These are phyloP conservation scores for Platanista minor DNA, from an alignment of 2,113 vertebrate genomes.

Conservation along the genomic window DNA sequence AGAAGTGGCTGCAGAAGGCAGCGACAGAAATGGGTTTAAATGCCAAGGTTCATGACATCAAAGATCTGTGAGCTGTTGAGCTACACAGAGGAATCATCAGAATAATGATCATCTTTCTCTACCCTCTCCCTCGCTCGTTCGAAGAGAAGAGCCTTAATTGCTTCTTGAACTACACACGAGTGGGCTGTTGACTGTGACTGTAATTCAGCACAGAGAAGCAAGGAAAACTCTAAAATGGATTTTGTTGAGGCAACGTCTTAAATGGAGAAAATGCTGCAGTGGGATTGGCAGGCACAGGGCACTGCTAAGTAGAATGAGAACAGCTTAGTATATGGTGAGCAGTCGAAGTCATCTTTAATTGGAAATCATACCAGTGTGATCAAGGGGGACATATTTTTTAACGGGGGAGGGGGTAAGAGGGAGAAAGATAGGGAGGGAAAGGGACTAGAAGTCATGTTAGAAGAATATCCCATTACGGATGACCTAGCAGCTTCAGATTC, in stretches of 20 bases:
- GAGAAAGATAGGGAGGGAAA: background rate
- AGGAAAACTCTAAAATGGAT: slow-evolving; percentile 44
- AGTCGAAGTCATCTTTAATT: background rate
- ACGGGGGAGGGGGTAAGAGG: background rate
- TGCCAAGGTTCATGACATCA: background rate
- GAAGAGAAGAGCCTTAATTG: slow-evolving; percentile 67
- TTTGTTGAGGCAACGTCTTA: slow-evolving; percentile 1
- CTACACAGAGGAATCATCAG: slow-evolving; percentile 24
- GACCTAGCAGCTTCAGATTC: background rate
- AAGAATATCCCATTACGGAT: background rate
- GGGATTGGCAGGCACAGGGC: background rate
- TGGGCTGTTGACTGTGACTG: slow-evolving; percentile 57
- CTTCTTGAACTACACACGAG: slow-evolving; percentile 72
- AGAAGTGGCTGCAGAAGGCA: background rate
- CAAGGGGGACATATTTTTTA: background rate
- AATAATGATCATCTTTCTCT: slow-evolving; percentile 57
- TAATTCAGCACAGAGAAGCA: slow-evolving; percentile 53
- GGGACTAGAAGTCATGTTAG: background rate
- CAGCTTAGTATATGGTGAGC: background rate
- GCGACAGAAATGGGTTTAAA: background rate
- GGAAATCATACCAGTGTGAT: background rate
- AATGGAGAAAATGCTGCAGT: background rate
- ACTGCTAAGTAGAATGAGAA: background rate
- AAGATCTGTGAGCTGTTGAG: slow-evolving; percentile 45
- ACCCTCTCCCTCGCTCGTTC: slow-evolving; percentile 47